phyloP scores from a whole-genome alignment of 2,888 invertebrate genomes.

The Amphipoea oculea region DNA sequence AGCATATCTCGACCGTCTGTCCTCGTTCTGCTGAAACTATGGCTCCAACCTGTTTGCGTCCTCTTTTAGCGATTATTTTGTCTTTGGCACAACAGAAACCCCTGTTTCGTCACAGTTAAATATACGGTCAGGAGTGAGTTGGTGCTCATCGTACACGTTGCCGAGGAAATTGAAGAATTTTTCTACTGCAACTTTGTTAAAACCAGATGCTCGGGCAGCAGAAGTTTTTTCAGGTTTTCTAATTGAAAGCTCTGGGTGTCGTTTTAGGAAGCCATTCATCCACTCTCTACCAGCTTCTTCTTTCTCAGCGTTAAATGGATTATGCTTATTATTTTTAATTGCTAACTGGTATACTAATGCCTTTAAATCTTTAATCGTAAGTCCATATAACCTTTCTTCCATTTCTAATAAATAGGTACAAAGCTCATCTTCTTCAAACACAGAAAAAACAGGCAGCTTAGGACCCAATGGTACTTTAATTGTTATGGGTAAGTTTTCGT shows the following conservation, averaged over 20 bases:
- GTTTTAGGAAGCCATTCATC: slow-evolving; percentile 65
- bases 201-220: not conserved
- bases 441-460: slow-evolving; percentile 37
- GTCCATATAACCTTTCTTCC: slow-evolving; percentile 24
- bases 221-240: slow-evolving; percentile 56
- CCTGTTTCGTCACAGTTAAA: not conserved
- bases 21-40: slow-evolving; percentile 1
- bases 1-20: slow-evolving; percentile 1
- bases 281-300: slow-evolving; percentile 39
- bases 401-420: slow-evolving; percentile 45
- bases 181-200: slow-evolving; percentile 43
- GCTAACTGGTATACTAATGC: slow-evolving; percentile 32
- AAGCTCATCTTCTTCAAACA: slow-evolving; percentile 41
- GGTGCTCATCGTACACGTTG: slow-evolving; percentile 59
- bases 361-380: not conserved
- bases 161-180: slow-evolving; percentile 55
- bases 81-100: not conserved
- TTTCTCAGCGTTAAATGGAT: slow-evolving; percentile 65
- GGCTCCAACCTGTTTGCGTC: not conserved
- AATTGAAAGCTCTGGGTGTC: slow-evolving; percentile 47
- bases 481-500: not conserved
- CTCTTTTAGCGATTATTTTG: not conserved
- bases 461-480: slow-evolving; percentile 3
- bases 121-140: not conserved
- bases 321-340: slow-evolving; percentile 62